Conservation (phyloP, 2,113 vertebrate genomes). For the Todiramphus chloris region DNA sequence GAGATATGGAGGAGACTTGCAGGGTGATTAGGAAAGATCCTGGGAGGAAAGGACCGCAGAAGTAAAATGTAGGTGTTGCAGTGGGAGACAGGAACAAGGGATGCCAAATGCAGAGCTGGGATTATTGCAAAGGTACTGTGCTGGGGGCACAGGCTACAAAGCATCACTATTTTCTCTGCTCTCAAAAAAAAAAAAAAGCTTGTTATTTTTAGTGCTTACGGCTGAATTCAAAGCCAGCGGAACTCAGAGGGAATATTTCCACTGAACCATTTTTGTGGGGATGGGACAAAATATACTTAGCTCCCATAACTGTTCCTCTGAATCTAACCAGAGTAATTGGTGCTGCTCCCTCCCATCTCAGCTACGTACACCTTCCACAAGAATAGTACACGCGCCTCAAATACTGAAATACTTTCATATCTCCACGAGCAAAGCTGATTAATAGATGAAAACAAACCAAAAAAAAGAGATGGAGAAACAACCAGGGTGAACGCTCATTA, state of each 20-base stretch:
- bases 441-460: not conserved
- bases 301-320: not conserved
- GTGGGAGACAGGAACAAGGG: not conserved
- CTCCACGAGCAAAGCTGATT: not conserved
- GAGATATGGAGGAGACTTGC: not conserved
- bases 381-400: not conserved
- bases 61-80: slow-evolving; percentile 3
- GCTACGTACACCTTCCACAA: not conserved
- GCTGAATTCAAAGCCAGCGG: slow-evolving; percentile 18
- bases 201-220: slow-evolving; percentile 52
- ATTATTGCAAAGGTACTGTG: not conserved
- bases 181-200: slow-evolving; percentile 2
- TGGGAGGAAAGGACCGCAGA: not conserved
- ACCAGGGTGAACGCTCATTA: not conserved
- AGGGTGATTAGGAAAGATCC: not conserved
- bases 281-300: slow-evolving; percentile 8
- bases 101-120: not conserved
- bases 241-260: slow-evolving; percentile 36
- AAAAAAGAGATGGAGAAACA: not conserved
- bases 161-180: slow-evolving; percentile 15
- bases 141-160: slow-evolving; percentile 6
- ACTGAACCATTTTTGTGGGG: slow-evolving; percentile 42
- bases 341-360: not conserved
- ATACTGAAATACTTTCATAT: not conserved
- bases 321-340: not conserved